Evolutionary conservation across 1,140 invertebrate species (phyloP).

Genomic region (Mercenaria mercenaria): DNA sequence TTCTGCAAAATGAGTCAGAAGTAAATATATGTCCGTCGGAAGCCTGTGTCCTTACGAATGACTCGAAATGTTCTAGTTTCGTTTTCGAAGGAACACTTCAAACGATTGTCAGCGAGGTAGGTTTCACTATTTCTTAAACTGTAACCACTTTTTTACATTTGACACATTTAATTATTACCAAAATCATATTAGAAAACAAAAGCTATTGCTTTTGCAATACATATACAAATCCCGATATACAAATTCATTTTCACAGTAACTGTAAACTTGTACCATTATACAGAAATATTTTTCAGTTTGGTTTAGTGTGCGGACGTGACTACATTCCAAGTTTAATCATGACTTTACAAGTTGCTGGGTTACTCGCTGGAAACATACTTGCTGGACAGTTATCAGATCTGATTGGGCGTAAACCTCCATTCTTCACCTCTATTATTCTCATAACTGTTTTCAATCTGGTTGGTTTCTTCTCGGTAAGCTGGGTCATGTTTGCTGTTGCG

Average conservation of each 20-base stretch:
- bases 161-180: too few species aligned
- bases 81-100: neutral
- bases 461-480: slow-evolving; percentile 44
- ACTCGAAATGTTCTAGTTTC: slow-evolving; percentile 8
- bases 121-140: neutral
- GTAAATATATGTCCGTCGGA: neutral
- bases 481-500: slow-evolving; percentile 62
- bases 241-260: too few species aligned
- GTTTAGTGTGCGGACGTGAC: slow-evolving; percentile 65
- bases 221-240: too few species aligned
- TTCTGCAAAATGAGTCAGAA: neutral
- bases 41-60: neutral
- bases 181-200: too few species aligned
- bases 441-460: slow-evolving; percentile 40
- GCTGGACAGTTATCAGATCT: slow-evolving; percentile 53
- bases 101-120: slow-evolving; percentile 29
- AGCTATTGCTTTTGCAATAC: too few species aligned
- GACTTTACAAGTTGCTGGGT: slow-evolving; percentile 68
- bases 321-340: slow-evolving; percentile 59
- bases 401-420: slow-evolving; percentile 54
- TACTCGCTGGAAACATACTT: slow-evolving; percentile 56
- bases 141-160: too few species aligned
- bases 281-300: slow-evolving; percentile 65
- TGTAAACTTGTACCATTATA: too few species aligned
- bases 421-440: slow-evolving; percentile 35